Conservation (phyloP, 1,140 invertebrate genomes). For the Caenorhabditis tropicalis region DNA sequence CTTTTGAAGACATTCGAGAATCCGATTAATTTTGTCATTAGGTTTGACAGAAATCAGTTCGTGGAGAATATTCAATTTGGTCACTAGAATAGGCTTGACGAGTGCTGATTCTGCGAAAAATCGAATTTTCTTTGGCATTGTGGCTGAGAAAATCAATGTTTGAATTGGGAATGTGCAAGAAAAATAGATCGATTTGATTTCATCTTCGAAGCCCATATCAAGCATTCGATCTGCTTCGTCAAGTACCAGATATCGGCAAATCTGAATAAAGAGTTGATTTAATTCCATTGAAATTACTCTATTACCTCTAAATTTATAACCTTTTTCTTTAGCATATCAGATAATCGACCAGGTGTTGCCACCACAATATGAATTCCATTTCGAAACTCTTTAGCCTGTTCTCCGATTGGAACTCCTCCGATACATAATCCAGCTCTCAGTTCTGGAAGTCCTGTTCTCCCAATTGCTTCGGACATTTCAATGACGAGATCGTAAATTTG, state of each 20-base stretch:
- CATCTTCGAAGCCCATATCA: constrained; percentile 99
- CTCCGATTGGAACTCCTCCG: constrained; percentile 89
- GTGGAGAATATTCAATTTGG: constrained; percentile 86
- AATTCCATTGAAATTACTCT: no score
- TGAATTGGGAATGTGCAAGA: constrained; percentile 96
- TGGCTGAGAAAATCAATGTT: constrained; percentile 95
- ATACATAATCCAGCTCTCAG: constrained; percentile 89
- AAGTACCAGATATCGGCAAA: constrained; percentile 84
- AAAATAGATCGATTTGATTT: constrained; percentile 97
- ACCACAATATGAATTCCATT: constrained; percentile 97
- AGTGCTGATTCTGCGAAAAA: constrained; percentile 94
- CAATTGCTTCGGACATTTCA: constrained; percentile 82
- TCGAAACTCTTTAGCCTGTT: constrained; percentile 87
- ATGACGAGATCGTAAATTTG: constrained; percentile 93
- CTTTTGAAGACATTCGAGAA: constrained; percentile 93
- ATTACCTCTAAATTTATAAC: constrained; percentile 74
- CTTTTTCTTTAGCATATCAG: constrained; percentile 98
- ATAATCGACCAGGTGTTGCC: constrained; percentile 93
- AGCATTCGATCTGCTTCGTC: constrained; percentile 99
- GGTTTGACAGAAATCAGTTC: constrained; percentile 95
- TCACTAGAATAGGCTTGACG: constrained; percentile 83
- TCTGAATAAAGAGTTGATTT: constrained; percentile 63
- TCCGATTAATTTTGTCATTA: constrained; percentile 92
- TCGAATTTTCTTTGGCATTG: constrained; percentile 99
- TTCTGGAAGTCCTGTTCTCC: constrained; percentile 80